Conservation (phyloP, 2,113 vertebrate species). For the Mola mola region DNA sequence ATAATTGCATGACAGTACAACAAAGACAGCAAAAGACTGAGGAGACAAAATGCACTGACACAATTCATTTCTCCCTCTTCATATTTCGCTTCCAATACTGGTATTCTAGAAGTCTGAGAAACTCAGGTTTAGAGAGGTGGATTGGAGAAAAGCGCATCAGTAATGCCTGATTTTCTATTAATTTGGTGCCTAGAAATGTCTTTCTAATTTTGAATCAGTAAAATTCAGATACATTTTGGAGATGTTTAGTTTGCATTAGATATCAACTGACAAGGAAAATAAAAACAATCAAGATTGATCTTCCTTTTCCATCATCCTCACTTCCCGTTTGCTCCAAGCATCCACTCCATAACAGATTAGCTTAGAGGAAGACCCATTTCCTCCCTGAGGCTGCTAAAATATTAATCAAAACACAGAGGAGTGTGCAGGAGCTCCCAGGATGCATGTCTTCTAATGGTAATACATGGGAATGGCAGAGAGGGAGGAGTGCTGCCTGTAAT, state of each 20-base stretch:
- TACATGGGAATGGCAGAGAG: slow-evolving; percentile 84
- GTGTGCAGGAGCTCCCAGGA: slow-evolving; percentile 89
- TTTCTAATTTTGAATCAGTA: too few species aligned
- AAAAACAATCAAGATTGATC: slow-evolving; percentile 72
- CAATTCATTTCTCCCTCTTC: too few species aligned
- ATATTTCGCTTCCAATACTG: too few species aligned
- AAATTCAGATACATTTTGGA: slow-evolving; percentile 26
- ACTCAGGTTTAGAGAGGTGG: too few species aligned
- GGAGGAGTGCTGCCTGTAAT: slow-evolving; percentile 88
- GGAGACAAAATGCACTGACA: too few species aligned
- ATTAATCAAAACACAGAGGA: slow-evolving; percentile 98
- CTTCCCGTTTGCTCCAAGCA: slow-evolving; percentile 74
- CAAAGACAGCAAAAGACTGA: too few species aligned
- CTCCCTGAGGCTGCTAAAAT: slow-evolving; percentile 95
- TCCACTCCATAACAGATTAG: slow-evolving; percentile 92
- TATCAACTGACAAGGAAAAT: slow-evolving; percentile 71
- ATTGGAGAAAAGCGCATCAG: too few species aligned
- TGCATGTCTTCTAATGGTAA: slow-evolving; percentile 95
- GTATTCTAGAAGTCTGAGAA: too few species aligned
- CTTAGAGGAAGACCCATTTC: slow-evolving; percentile 94
- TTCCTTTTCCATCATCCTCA: slow-evolving; percentile 76
- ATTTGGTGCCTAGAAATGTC: too few species aligned
- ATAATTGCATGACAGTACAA: too few species aligned
- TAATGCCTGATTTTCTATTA: too few species aligned
- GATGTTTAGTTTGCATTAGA: slow-evolving; percentile 40